A percentile compares a stretch with the other conserved stretches of the same genome.
phyloP scores from a whole-genome alignment of 2,113 vertebrate species.

The Cyprinodon brontotheroides region DNA sequence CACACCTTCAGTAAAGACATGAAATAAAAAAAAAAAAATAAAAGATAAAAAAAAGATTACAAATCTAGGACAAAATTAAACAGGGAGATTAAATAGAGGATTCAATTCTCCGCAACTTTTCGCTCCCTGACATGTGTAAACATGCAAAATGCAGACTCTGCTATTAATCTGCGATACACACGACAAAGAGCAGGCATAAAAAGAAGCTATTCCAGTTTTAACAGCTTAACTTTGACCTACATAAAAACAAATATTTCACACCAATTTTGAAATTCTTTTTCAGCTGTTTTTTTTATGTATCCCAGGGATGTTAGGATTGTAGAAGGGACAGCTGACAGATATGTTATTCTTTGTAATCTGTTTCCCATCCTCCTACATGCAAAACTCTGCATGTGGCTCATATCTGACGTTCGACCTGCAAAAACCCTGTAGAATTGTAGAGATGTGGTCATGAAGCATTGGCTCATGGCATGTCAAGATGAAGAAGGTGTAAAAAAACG shows the following conservation, averaged over 20 bases:
- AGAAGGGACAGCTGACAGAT: too few relatives aligned
- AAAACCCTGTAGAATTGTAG: too few relatives aligned
- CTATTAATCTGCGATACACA: not conserved
- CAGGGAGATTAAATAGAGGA: conserved; percentile 24
- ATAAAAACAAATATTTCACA: not conserved
- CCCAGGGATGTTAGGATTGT: too few relatives aligned
- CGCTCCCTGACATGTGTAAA: conserved; percentile 45
- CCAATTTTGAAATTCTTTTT: not conserved
- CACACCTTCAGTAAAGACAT: conserved; percentile 68
- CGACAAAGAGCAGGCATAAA: not conserved
- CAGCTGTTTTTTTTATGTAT: not conserved
- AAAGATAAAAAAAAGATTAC: not conserved
- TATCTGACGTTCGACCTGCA: too few relatives aligned
- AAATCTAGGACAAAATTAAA: not conserved
- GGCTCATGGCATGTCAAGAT: too few relatives aligned
- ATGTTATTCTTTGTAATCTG: too few relatives aligned
- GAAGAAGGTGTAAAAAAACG: too few relatives aligned
- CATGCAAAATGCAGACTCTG: conserved; percentile 28
- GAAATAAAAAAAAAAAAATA: not conserved
- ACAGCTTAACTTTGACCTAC: not conserved
- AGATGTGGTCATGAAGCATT: too few relatives aligned
- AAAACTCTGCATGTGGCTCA: too few relatives aligned
- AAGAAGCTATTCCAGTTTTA: not conserved
- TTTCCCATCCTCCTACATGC: too few relatives aligned
- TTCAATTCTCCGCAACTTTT: not conserved